Conservation (phyloP, 2,797 vertebrate species). For the Tolypeutes matacus region DNA sequence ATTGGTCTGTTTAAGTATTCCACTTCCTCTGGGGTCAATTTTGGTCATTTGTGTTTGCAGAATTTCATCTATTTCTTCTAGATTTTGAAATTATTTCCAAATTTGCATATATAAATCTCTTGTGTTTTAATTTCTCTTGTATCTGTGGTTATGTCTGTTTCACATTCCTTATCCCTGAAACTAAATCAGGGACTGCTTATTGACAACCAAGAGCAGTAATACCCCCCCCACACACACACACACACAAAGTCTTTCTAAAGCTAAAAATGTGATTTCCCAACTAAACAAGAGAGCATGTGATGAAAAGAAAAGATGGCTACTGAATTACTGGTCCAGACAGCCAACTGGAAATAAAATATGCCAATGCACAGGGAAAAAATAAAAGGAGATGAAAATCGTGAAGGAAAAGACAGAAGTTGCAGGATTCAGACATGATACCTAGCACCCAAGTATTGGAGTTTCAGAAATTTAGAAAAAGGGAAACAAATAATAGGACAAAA, state of each 20-base stretch:
- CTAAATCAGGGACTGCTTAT: neutral
- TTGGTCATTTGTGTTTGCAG: neutral
- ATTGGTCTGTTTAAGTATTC: neutral
- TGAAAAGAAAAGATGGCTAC: neutral
- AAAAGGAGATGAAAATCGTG: neutral
- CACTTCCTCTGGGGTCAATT: constrained; percentile 4
- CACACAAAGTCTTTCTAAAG: neutral
- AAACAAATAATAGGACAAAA: neutral
- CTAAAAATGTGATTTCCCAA: neutral
- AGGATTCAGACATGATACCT: neutral
- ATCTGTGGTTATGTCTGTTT: neutral
- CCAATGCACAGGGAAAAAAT: neutral
- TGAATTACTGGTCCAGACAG: neutral
- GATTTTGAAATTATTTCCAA: neutral
- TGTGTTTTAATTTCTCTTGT: neutral
- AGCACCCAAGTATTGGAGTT: neutral
- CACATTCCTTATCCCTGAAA: constrained; percentile 34
- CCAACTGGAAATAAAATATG: neutral
- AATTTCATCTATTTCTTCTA: constrained; percentile 25
- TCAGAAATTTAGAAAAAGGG: neutral
- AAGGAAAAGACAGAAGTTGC: neutral
- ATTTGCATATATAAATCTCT: neutral
- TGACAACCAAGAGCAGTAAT: neutral
- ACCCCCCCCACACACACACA: too few relatives aligned
- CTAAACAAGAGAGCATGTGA: neutral